These are phyloP conservation scores for Leptinotarsa peninsularis DNA, from an alignment of 2,888 invertebrate genomes.

Conservation along the genomic window DNA sequence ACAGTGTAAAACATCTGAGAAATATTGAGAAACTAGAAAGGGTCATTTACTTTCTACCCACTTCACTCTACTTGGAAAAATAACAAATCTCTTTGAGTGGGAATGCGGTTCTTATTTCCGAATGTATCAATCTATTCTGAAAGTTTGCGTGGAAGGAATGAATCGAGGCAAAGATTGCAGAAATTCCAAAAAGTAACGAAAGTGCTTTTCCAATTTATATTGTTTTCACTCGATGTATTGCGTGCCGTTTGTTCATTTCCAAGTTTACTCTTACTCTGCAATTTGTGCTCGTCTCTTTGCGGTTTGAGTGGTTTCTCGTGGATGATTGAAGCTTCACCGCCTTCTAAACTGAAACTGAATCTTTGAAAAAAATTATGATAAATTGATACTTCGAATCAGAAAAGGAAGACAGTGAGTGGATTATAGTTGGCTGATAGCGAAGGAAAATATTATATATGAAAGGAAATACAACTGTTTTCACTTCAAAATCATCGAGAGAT, in stretches of 20 bases:
- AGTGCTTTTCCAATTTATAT: slow-evolving; percentile 12
- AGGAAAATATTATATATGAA: too few species aligned
- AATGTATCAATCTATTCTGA: slow-evolving; percentile 10
- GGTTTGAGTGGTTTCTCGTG: neutral
- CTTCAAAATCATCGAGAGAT: too few species aligned
- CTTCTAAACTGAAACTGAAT: neutral
- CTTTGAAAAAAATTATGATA: neutral
- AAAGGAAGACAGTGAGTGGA: too few species aligned
- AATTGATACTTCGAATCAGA: neutral
- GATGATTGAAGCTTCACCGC: neutral
- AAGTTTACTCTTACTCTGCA: neutral
- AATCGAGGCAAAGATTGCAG: slow-evolving; percentile 7
- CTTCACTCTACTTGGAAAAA: neutral
- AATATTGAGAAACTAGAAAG: neutral
- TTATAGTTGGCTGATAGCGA: too few species aligned
- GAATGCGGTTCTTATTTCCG: neutral
- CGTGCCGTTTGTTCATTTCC: slow-evolving; percentile 16
- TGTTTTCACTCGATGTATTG: slow-evolving; percentile 11
- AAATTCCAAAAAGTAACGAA: slow-evolving; percentile 5
- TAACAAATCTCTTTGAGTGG: neutral
- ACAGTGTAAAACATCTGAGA: too few species aligned
- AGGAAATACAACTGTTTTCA: too few species aligned
- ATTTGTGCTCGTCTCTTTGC: slow-evolving; percentile 4
- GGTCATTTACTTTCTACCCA: neutral
- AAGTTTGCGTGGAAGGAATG: slow-evolving; percentile 6